phyloP scores from a whole-genome alignment of 1,140 invertebrate genomes.

The Hycleus phaleratus region DNA sequence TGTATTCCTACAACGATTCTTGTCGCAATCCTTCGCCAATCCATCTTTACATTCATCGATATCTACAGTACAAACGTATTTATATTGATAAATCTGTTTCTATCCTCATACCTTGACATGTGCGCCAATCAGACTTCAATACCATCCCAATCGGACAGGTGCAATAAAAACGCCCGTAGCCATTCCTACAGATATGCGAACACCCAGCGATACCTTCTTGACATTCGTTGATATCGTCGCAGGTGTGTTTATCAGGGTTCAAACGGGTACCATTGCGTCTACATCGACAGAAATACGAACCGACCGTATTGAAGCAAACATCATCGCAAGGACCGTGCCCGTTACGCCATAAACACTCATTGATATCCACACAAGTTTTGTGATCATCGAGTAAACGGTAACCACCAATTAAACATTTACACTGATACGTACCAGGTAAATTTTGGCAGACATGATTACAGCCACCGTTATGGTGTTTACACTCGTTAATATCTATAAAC shows the following conservation, averaged over 20 bases:
- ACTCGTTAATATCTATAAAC: slow-evolving; percentile 61
- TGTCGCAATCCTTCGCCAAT: not conserved
- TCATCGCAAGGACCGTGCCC: slow-evolving; percentile 63
- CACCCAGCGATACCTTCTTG: slow-evolving; percentile 14
- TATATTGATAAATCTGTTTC: not conserved
- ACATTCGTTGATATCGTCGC: slow-evolving; percentile 36
- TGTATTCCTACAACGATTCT: slow-evolving; percentile 1
- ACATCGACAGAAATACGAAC: slow-evolving; percentile 28
- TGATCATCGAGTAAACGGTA: slow-evolving; percentile 52
- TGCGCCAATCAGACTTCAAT: slow-evolving; percentile 21
- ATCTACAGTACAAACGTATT: not conserved
- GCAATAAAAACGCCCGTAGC: slow-evolving; percentile 21
- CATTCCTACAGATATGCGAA: slow-evolving; percentile 27
- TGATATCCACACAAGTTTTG: slow-evolving; percentile 58
- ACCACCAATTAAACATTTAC: slow-evolving; percentile 63
- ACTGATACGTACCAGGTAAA: slow-evolving; percentile 60
- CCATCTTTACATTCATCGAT: slow-evolving; percentile 3
- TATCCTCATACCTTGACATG: slow-evolving; percentile 19
- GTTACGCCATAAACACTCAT: slow-evolving; percentile 68
- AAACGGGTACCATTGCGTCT: slow-evolving; percentile 43
- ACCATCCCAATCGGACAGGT: slow-evolving; percentile 27
- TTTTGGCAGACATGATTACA: slow-evolving; percentile 60
- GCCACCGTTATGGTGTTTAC: slow-evolving; percentile 45
- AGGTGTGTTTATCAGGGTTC: slow-evolving; percentile 42
- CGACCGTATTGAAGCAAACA: slow-evolving; percentile 52